These are phyloP conservation scores for Coleophora flavipennella DNA, from an alignment of 2,888 invertebrate genomes.

Conservation along the genomic window DNA sequence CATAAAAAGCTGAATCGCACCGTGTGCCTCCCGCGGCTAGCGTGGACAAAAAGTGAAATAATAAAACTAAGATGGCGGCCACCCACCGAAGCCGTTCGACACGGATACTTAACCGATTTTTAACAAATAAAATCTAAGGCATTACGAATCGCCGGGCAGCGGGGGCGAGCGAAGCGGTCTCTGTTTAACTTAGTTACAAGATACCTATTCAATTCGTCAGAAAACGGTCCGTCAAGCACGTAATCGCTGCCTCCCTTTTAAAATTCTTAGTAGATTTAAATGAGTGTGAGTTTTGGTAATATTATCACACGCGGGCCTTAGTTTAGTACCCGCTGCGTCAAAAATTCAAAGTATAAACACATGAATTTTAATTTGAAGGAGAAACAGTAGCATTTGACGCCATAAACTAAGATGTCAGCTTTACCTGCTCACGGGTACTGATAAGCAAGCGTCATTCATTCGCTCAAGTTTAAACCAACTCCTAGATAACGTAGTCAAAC, in stretches of 20 bases:
- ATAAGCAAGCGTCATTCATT: constrained; percentile 53
- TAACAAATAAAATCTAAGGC: constrained; percentile 73
- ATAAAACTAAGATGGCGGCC: constrained; percentile 64
- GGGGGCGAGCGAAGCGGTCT: constrained; percentile 36
- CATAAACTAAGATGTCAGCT: constrained; percentile 44
- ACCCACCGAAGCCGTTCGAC: constrained; percentile 67
- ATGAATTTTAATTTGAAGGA: constrained; percentile 15
- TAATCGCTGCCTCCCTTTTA: constrained; percentile 5
- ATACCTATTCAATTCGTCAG: constrained; percentile 36
- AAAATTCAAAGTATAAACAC: not conserved
- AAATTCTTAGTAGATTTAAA: too few species aligned
- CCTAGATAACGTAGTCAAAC: constrained; percentile 48
- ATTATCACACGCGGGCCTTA: not conserved
- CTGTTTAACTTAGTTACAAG: constrained; percentile 49
- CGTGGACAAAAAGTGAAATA: constrained; percentile 64
- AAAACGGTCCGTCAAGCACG: constrained; percentile 27
- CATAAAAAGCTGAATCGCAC: constrained; percentile 66
- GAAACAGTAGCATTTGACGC: constrained; percentile 44
- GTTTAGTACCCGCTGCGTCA: not conserved
- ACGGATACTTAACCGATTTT: constrained; percentile 74
- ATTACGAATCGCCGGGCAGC: constrained; percentile 63
- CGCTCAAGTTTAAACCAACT: constrained; percentile 27
- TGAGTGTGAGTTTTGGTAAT: too few species aligned
- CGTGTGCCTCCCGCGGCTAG: constrained; percentile 62
- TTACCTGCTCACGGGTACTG: constrained; percentile 35